Evolutionary conservation across 2,113 vertebrate genomes (phyloP).

Genomic region (Nycticryphes semicollaris): DNA sequence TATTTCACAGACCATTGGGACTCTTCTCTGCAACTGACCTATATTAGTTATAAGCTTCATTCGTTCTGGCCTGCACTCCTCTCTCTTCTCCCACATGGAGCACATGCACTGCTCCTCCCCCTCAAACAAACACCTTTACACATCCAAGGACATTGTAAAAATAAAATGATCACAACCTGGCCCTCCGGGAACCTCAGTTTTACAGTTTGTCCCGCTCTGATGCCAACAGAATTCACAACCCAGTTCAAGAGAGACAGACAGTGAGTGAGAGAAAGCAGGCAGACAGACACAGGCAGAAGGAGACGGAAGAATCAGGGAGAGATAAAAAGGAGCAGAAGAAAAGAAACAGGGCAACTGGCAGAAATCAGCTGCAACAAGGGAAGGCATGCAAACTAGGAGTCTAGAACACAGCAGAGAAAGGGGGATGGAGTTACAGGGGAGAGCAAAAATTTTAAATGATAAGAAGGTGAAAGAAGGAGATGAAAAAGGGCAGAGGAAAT

Average conservation of each 20-base stretch:
- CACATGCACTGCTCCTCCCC: conserved; percentile 54
- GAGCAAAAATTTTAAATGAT: not conserved
- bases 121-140: conserved; percentile 69
- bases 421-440: not conserved
- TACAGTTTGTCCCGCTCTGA: conserved; percentile 58
- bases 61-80: conserved; percentile 48
- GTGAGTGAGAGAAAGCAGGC: conserved; percentile 17
- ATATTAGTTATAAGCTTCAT: conserved; percentile 68
- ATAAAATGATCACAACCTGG: conserved; percentile 74
- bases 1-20: conserved; percentile 48
- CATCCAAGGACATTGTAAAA: conserved; percentile 78
- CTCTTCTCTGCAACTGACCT: conserved; percentile 64
- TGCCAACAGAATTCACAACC: conserved; percentile 62
- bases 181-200: conserved; percentile 65
- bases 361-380: not conserved
- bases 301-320: not conserved
- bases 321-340: not conserved
- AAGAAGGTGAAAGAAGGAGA: not conserved
- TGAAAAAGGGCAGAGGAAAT: not conserved
- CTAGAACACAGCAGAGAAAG: not conserved
- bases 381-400: not conserved
- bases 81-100: conserved; percentile 54
- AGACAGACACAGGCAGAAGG: not conserved
- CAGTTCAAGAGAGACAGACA: conserved; percentile 57
- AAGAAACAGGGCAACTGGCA: not conserved